Base-by-base conservation (phyloP, 2,113 vertebrate genomes). In the Plotosus lineatus region DNA sequence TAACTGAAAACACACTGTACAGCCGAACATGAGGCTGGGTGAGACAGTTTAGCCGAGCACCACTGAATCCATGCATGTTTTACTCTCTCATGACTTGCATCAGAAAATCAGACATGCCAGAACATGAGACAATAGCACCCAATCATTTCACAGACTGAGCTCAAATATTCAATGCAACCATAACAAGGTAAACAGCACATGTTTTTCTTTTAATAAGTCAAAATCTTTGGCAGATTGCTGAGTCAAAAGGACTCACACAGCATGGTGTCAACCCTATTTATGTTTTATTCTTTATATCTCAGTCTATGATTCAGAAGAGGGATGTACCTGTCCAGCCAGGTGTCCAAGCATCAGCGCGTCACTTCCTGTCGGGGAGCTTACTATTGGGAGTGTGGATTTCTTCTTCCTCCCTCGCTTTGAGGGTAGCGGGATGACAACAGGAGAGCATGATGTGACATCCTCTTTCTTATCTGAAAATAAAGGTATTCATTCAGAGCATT, bases 401-500 rank as follows among this genome's bases (percentile, higher is more conserved):
- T 91, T 94, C 85, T 94, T 94, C 79, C 93, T 88, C 53, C 93
- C 92, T 76, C 92, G 86, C 82, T 94, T 94, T 0, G 92, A 92
- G 15, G 92, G 90, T 0, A 92, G 58, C 0, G 92, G 92, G 87
- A 93, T 92, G 83, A 94, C 89, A 0, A 93, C 90, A 4, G 92
- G 89, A 89, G 96, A 87, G 96, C 91, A 65, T 93, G 89, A n/a
- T 93, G 94, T 0, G 6, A 95, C 94, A 9, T 94, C 95, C 78
- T 97, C 95, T 21, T 96, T 96, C 89, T 96, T 96, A 73, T 98
- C 97, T 87, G 91, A 88, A 90, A 87, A 33, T n/a, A 58, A 75
- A 80, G n/a, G 9, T 44, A 65, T 75, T 61, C 0, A 38, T 14
- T 55, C 17, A 12, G 50, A 50, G 48, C 8, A 36, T 28, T 46